Conservation (phyloP, 2,888 invertebrate species). For the Macropis europaea region DNA sequence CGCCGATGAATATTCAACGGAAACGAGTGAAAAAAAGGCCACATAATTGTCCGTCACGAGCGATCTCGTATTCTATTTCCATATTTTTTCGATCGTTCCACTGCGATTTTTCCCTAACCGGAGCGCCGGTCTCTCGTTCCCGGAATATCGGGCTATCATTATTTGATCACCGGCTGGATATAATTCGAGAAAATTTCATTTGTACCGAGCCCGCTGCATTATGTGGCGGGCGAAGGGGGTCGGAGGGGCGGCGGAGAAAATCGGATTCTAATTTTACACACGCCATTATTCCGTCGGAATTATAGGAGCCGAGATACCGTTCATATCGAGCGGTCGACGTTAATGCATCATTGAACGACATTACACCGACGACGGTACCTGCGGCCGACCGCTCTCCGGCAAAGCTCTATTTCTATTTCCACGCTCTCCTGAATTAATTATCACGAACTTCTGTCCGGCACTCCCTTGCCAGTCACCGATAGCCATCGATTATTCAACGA, state of each 20-base stretch:
- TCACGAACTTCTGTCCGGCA: slow-evolving; percentile 55
- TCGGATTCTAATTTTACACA: slow-evolving; percentile 46
- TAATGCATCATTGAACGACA: slow-evolving; percentile 47
- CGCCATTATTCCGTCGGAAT: slow-evolving; percentile 31
- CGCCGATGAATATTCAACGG: slow-evolving; percentile 37
- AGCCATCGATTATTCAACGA: slow-evolving; percentile 48
- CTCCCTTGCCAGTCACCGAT: slow-evolving; percentile 52
- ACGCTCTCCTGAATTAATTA: slow-evolving; percentile 75
- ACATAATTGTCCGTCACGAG: slow-evolving; percentile 29
- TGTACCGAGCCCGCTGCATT: slow-evolving; percentile 9
- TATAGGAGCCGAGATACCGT: slow-evolving; percentile 21
- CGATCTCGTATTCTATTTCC: slow-evolving; percentile 33
- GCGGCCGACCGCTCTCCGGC: not conserved
- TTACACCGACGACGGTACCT: slow-evolving; percentile 11
- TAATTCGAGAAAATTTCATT: slow-evolving; percentile 38
- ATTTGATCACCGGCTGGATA: slow-evolving; percentile 40
- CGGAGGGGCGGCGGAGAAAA: slow-evolving; percentile 10
- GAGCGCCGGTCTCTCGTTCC: slow-evolving; percentile 14
- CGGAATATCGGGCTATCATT: slow-evolving; percentile 31
- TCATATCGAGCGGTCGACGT: slow-evolving; percentile 25
- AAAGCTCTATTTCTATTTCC: slow-evolving; percentile 71
- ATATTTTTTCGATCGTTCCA: slow-evolving; percentile 30
- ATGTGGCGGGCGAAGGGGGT: not conserved
- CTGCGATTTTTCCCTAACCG: not conserved
- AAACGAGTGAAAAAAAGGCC: not conserved